Evolutionary conservation across 92 coral and sea anemone genomes (phyloP), one percentile per base, ranked within the genome.

Genomic region (Palythoa grandis): DNA sequence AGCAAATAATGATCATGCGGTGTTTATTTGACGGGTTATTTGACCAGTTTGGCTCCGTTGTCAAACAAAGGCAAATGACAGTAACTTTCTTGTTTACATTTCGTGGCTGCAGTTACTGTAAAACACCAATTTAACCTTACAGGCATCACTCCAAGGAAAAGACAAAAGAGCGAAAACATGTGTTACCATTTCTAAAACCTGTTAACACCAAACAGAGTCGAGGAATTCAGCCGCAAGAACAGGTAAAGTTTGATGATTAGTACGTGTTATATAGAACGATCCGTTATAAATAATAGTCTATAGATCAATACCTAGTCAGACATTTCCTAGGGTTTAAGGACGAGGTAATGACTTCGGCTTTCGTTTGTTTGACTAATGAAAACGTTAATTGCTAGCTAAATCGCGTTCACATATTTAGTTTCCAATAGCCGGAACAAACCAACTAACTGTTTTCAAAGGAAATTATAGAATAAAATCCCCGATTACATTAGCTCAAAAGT

Each of bases 101-200:
- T 23, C 11, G 10, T 5, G 29, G 13, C 52, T 11, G 7, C 23
- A 16, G n/a, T 43, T 72, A 38, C 76, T 37, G 54, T 72, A 40
- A 48, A n/a, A 15, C n/a, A 43, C 19, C 38, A 43, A 43, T 7
- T 72, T 13, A 72, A 35, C 40, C 77, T 48, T 16, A 19, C 69
- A 77, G 82, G 48, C 82, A 77, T 38, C 68, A 53, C 48, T 37
- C 82, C 22, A 87, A 92, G 61, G 97, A 93, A 24, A 92, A 88
- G 11, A 57, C 84, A 23, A 94, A 94, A 50, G 98, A 94, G 66
- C 83, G 90, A 70, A 94, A 94, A 70, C 92, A 90, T 76, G 82
- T 89, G 13, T 86, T 94, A 19, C 98, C 98, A 38, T 86, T 92
- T 52, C 88, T 94, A 3, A 94, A 94, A 84, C 93, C 94, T 52